Base-by-base conservation (phyloP, 2,113 vertebrate genomes). In the Meriones unguiculatus region DNA sequence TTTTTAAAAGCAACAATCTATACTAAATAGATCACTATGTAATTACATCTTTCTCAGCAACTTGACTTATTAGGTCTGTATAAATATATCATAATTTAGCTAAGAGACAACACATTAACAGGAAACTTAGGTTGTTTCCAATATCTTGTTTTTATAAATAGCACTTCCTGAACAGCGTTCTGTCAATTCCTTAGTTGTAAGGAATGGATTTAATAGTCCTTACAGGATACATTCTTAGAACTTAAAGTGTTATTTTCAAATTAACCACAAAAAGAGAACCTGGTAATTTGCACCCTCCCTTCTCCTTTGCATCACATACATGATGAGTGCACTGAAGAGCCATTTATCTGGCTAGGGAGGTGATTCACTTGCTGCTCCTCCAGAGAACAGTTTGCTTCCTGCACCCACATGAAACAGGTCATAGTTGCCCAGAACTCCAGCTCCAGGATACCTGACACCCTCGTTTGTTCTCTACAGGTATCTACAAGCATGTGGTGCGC, bases 141-240 rank as follows among this genome's bases (percentile, higher is more conserved):
- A 77, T 57, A 52, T 96, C 67, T 92, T 67, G 72, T 76, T 76
- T 59, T 95, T 67, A 76, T 95, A 96, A 95, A 75, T 80, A 96
- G 94, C 38, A 89, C 89, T 96, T 89, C 7, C 73, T 90, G 69
- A 89, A 87, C 77, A 89, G 92, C 18, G n/a, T 85, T 87, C 20
- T 85, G n/a, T 9, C 62, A n/a, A 87, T 91, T 89, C 20, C 20
- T 7, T 50, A 87, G 12, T 64, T 89, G 57, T 12, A 70, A 28
- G 28, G 73, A 14, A 75, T 9, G 52, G 73, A 62, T 72, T 88
- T 32, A 93, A 91, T 25, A 95, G 76, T 81, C 22, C 38, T 15
- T 28, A 72, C 0, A 54, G 25, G 4, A 78, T 59, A 89, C 86
- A 81, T 67, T 96, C 35, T 20, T 78, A 87, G 13, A 96, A 84